Conservation (phyloP, 2,888 invertebrate genomes). For the Linnaemya vulpina region DNA sequence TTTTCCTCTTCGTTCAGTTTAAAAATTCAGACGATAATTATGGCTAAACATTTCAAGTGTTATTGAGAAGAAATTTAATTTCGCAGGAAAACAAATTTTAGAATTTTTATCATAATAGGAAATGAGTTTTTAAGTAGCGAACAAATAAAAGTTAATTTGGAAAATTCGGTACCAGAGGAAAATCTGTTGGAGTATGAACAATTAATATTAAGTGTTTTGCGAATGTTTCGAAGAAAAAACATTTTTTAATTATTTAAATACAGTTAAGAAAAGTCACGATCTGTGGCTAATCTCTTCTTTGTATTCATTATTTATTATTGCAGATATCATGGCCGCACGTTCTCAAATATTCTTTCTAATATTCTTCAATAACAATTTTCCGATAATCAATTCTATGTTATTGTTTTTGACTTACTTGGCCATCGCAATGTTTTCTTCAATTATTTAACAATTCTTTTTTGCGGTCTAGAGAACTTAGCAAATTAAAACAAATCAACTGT, state of each 20-base stretch:
- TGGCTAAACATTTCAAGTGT: conserved; percentile 20
- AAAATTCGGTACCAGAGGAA: background rate
- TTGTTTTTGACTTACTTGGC: too few relatives aligned
- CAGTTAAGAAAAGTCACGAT: too few relatives aligned
- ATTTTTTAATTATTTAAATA: too few relatives aligned
- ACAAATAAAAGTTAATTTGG: background rate
- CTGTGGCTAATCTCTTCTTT: too few relatives aligned
- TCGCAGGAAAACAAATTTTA: background rate
- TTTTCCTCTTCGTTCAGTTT: background rate
- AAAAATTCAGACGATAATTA: conserved; percentile 4
- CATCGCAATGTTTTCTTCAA: background rate
- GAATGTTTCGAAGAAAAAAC: background rate
- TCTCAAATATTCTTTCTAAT: too few relatives aligned
- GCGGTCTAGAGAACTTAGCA: too few relatives aligned
- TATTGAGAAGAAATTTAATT: conserved; percentile 7
- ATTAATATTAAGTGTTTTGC: background rate
- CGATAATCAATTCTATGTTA: too few relatives aligned
- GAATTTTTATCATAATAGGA: conserved; percentile 25
- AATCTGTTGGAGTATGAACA: too few relatives aligned
- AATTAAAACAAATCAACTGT: too few relatives aligned
- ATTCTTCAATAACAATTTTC: too few relatives aligned
- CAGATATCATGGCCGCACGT: too few relatives aligned
- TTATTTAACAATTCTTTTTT: background rate
- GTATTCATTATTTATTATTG: too few relatives aligned
- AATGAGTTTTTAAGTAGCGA: background rate